Conservation (phyloP, 2,888 invertebrate genomes). For the Allygus modestus region DNA sequence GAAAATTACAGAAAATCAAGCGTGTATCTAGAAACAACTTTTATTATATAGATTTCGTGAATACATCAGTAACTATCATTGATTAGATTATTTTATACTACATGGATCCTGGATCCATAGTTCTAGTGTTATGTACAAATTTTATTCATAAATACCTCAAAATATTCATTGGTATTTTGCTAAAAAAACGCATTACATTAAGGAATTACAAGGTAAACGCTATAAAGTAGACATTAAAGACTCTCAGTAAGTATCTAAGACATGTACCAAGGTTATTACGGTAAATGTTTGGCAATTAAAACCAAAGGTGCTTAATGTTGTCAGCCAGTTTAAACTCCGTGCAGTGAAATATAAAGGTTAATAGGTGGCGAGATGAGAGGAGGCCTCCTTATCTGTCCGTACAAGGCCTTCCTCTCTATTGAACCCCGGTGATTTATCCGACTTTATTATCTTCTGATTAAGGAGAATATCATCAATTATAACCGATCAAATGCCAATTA, state of each 20-base stretch:
- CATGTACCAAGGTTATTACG: not conserved
- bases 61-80: too few species aligned
- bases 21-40: too few species aligned
- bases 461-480: not conserved
- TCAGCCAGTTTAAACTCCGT: not conserved
- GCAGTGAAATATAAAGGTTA: not conserved
- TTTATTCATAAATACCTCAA: too few species aligned
- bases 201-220: too few species aligned
- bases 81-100: too few species aligned
- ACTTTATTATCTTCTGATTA: not conserved
- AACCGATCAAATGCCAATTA: not conserved
- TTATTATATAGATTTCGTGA: too few species aligned
- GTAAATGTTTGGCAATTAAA: not conserved
- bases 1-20: too few species aligned
- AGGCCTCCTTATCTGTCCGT: not conserved
- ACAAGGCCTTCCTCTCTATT: slow-evolving; percentile 18
- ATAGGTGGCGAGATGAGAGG: not conserved
- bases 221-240: too few species aligned
- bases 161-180: too few species aligned
- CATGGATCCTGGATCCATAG: too few species aligned
- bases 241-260: not conserved
- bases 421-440: not conserved
- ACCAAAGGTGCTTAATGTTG: not conserved
- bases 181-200: too few species aligned
- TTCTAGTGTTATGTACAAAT: too few species aligned